These are phyloP conservation scores for Oscheius sp. DNA, from an alignment of 2,888 invertebrate species.

Conservation along the genomic window DNA sequence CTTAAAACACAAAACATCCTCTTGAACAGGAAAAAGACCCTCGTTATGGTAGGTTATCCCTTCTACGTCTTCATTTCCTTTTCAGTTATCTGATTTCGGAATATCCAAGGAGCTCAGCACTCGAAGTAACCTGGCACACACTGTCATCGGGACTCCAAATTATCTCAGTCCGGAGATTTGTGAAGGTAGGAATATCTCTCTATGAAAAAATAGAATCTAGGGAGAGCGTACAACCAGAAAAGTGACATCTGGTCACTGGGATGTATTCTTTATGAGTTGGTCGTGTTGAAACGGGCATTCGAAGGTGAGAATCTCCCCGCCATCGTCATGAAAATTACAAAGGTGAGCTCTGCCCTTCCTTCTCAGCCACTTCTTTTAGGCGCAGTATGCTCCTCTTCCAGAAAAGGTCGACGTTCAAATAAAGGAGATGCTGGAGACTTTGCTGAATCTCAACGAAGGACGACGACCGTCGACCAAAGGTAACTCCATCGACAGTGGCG, in stretches of 20 bases:
- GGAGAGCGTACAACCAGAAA: constrained; percentile 79
- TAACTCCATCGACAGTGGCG: no score
- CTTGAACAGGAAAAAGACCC: constrained; percentile 79
- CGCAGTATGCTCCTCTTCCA: constrained; percentile 14
- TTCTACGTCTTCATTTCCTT: background rate
- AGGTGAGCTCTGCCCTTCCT: constrained; percentile 36
- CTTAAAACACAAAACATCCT: constrained; percentile 88
- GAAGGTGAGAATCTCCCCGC: constrained; percentile 60
- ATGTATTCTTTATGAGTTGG: constrained; percentile 83
- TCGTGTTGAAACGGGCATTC: constrained; percentile 53
- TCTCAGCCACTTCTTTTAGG: constrained; percentile 18
- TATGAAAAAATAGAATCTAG: constrained; percentile 40
- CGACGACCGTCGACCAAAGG: constrained; percentile 49
- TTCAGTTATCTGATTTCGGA: constrained; percentile 58
- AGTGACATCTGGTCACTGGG: constrained; percentile 89
- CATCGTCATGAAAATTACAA: constrained; percentile 62
- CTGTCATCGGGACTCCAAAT: constrained; percentile 83
- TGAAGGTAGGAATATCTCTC: constrained; percentile 78
- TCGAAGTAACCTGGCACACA: constrained; percentile 75
- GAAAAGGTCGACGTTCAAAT: constrained; percentile 34
- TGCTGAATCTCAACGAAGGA: constrained; percentile 44
- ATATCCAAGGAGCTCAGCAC: constrained; percentile 74
- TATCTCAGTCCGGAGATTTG: constrained; percentile 88
- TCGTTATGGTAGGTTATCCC: constrained; percentile 50
- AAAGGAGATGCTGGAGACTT: constrained; percentile 36